Evolutionary conservation across 2,888 invertebrate genomes (phyloP).

Genomic region (Eudasyphora cyanicolor): DNA sequence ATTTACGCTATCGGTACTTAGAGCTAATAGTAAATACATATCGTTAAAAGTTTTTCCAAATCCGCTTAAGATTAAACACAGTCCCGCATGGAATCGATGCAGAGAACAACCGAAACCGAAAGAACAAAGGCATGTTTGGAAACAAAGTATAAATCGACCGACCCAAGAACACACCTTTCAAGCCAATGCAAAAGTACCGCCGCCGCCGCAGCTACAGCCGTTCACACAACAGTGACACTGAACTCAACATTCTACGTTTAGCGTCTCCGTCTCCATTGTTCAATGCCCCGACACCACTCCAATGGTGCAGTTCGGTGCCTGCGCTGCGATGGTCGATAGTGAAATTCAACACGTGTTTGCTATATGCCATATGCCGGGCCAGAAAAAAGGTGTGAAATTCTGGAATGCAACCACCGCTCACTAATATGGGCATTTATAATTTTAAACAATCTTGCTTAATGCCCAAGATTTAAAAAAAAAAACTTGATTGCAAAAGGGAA

Average conservation of each 20-base stretch:
- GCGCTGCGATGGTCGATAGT: slow-evolving; percentile 27
- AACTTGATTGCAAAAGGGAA: background rate
- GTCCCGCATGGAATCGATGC: too few relatives aligned
- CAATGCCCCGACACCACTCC: too few relatives aligned
- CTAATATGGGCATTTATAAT: background rate
- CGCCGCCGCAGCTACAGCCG: too few relatives aligned
- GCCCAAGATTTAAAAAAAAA: too few relatives aligned
- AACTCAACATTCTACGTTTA: background rate
- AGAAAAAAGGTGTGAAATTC: slow-evolving; percentile 44
- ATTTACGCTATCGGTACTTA: background rate
- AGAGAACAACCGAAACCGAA: background rate
- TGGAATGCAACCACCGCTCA: slow-evolving; percentile 3
- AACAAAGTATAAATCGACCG: slow-evolving; percentile 19
- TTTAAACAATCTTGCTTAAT: background rate
- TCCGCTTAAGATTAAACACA: slow-evolving; percentile 58
- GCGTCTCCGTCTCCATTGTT: background rate
- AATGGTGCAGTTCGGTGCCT: too few relatives aligned
- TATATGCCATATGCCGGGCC: background rate
- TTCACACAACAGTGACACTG: slow-evolving; percentile 6
- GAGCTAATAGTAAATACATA: slow-evolving; percentile 22
- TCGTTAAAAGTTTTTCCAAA: slow-evolving; percentile 34
- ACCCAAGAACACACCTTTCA: slow-evolving; percentile 11
- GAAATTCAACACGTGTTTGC: slow-evolving; percentile 62
- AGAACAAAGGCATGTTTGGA: slow-evolving; percentile 17
- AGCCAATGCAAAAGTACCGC: background rate